Base-by-base conservation (phyloP, 2,888 invertebrate genomes). In the Drosophila tripunctata region DNA sequence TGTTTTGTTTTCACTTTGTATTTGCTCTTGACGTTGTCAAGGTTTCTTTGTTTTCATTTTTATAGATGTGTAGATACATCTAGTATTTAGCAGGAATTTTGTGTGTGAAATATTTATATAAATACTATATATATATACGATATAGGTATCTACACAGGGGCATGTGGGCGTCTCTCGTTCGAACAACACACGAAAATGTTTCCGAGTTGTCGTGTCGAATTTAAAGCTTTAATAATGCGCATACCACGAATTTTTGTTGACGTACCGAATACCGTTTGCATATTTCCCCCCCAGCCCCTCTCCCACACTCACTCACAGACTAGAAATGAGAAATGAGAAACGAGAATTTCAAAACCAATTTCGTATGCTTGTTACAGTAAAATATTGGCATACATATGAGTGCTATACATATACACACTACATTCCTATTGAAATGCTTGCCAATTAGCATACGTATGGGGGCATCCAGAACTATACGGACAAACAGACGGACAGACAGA, bases 201-300 rank as follows among this genome's bases (percentile, higher is more conserved):
- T 88, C 89, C 89, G 88, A 85, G 84, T 88, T 89, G 83, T 88
- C 77, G 83, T 79, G 69, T 79, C 76, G 54, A 74, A 70, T 82
- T 88, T 86, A 87, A 88, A 83, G 84, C 87, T 79, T 76, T 83
- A n/a, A 78, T 77, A 74, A 84, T 71, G 66, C 78, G 86, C 83
- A 87, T 88, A 85, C 87, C 87, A 77, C 62, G 76, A 80, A 87
- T 89, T 82, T 74, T 89, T 87, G 88, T 88, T 88, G 89, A 88
- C 89, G 86, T 87, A 87, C 72, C 85, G 58, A 87, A 84, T 84
- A 70, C 82, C 76, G 87, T 80, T 83, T 83, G 87, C 77, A 85
- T 87, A 64, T 76, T 74, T 67, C 31, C 10, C 27, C 27, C 27
- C 3, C 31, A 71, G 65, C 31, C 10, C 27, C 27, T 10, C 3